Evolutionary conservation across 2,888 invertebrate genomes (phyloP), one percentile per base, ranked within the genome.

Genomic region (Periphyllus acericola): DNA sequence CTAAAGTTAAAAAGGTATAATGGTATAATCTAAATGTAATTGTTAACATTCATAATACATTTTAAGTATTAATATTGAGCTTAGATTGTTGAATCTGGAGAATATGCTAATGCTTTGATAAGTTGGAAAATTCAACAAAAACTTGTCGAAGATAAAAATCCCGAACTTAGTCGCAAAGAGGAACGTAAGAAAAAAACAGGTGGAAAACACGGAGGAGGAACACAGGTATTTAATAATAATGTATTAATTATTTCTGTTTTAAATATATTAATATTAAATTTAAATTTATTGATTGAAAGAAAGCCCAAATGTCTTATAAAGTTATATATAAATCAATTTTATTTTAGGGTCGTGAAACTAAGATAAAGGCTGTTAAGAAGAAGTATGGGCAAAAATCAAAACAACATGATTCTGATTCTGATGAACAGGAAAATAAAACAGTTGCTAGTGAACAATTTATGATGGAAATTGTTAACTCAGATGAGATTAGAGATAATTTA

Each of bases 331-430:
- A 80, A 1, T 68, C 1, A 36, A 32, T 76, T 76, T 71, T 34
- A 68, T 89, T 89, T 78, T 89, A 91, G 92, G 98, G 98, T 0
- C 93, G 98, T 71, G 98, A 99, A 93, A 97, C 97, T 0, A 98
- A 98, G 93, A 98, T 97, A 0, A 98, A 97, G 91, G 96, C 97
- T 3, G 96, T 96, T 0, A 98, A 98, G 91, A 98, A 97, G 92
- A 94, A 95, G 91, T 90, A 89, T 89, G 89, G 89, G 83, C 89
- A 89, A 80, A 89, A 89, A 90, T 93, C 93, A 90, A 92, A 93
- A 80, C 93, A 93, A 75, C 94, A 94, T 83, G 94, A 94, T 90
- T 94, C 94, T 36, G 95, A 95, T 89, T 95, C 95, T 5, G 94
- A 94, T 83, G 95, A 95, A 90, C 95, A 95, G 46, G 92, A 92